Conservation (phyloP, 2,888 invertebrate species). For the Drosophila algonquin region DNA sequence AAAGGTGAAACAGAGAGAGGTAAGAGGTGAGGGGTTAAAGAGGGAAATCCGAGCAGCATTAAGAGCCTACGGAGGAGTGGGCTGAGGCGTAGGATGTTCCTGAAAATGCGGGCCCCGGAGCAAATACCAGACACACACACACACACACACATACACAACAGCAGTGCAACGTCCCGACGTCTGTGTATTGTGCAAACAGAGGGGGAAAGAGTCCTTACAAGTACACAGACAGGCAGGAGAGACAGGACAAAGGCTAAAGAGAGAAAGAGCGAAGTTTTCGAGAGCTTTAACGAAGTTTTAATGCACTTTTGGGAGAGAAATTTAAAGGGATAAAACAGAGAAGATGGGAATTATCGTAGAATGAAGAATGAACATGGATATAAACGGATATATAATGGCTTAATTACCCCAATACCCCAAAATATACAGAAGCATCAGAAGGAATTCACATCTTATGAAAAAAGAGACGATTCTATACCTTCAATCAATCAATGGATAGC, state of each 20-base stretch:
- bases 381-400: no score
- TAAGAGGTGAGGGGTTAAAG: constrained; percentile 23
- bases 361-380: no score
- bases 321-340: neutral
- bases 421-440: no score
- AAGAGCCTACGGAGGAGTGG: constrained; percentile 39
- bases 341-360: no score
- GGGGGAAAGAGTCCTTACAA: constrained; percentile 69
- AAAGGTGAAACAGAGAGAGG: neutral
- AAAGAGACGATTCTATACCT: no score
- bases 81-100: neutral
- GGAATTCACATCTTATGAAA: no score
- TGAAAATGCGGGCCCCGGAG: constrained; percentile 50
- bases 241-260: constrained; percentile 12
- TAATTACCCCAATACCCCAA: no score
- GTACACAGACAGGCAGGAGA: constrained; percentile 50
- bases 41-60: constrained; percentile 32
- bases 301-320: constrained; percentile 21
- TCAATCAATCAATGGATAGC: no score
- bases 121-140: constrained; percentile 42
- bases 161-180: constrained; percentile 75
- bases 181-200: constrained; percentile 49
- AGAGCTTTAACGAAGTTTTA: constrained; percentile 2
- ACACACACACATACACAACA: constrained; percentile 33
- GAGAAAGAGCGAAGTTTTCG: neutral